A percentile compares a stretch with the other conserved stretches of the same genome.
Evolutionary conservation across 1,140 invertebrate species (phyloP).

Genomic region (Drosophila simulans): DNA sequence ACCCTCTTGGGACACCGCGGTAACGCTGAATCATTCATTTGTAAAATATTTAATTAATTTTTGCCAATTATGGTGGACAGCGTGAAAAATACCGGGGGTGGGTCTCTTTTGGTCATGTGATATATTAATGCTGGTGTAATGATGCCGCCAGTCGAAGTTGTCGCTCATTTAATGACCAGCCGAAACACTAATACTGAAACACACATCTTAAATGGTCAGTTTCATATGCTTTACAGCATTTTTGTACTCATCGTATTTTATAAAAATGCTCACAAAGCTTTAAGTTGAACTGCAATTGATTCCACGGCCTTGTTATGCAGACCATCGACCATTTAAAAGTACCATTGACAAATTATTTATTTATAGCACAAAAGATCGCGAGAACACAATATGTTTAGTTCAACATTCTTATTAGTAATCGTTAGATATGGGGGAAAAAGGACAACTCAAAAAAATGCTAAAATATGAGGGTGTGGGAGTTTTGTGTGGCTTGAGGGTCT

Average conservation of each 20-base stretch:
- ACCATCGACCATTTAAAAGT: not conserved
- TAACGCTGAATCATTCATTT: constrained; percentile 80
- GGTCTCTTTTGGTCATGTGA: constrained; percentile 70
- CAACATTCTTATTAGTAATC: too few species aligned
- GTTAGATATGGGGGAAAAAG: too few species aligned
- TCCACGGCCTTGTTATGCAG: not conserved
- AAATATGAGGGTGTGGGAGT: too few species aligned
- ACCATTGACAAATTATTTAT: not conserved
- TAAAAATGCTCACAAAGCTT: constrained; percentile 4
- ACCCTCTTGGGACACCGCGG: constrained; percentile 30
- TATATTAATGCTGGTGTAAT: constrained; percentile 78
- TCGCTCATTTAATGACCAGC: constrained; percentile 69
- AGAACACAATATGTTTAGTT: too few species aligned
- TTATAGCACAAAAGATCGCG: not conserved
- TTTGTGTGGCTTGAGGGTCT: too few species aligned
- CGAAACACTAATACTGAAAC: constrained; percentile 40
- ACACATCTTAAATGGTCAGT: constrained; percentile 26
- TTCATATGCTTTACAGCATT: constrained; percentile 21
- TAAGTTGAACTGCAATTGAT: not conserved
- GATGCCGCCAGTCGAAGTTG: constrained; percentile 60
- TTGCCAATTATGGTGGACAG: constrained; percentile 80
- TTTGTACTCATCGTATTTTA: too few species aligned
- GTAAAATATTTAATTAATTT: constrained; percentile 84
- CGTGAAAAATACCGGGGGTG: constrained; percentile 46
- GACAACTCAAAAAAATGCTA: too few species aligned